A percentile compares a stretch with the other conserved stretches of the same genome.
phyloP scores from a whole-genome alignment of 2,888 invertebrate species.

The Pristionchus exspectatus region DNA sequence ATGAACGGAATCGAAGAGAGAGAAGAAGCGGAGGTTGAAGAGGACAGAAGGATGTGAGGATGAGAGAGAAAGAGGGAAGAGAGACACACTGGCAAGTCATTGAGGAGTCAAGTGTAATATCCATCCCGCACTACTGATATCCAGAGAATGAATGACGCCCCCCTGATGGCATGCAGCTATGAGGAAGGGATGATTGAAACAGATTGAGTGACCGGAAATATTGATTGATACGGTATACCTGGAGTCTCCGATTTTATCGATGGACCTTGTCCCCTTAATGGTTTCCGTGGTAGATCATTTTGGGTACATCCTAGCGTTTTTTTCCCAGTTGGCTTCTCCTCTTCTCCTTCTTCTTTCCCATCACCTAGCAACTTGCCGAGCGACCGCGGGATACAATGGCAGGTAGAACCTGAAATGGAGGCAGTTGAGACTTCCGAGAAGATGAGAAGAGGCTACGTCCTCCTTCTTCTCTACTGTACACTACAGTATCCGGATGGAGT shows the following conservation, averaged over 20 bases:
- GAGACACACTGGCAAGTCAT: conserved; percentile 47
- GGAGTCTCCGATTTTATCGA: not conserved
- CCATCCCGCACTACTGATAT: conserved; percentile 47
- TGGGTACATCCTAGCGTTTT: not conserved
- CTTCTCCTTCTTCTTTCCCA: not conserved
- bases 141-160: conserved; percentile 32
- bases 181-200: not conserved
- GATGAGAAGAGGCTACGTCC: not conserved
- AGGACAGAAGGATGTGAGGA: not conserved
- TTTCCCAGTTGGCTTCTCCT: not conserved
- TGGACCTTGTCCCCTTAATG: not conserved
- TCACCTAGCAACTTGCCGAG: conserved; percentile 29
- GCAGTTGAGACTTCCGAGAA: not conserved
- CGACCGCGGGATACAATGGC: not conserved
- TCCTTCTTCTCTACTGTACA: conserved; percentile 2
- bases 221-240: not conserved
- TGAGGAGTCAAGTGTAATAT: conserved; percentile 52
- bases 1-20: conserved; percentile 43
- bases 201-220: not conserved
- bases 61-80: not conserved
- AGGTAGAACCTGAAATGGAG: not conserved
- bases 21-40: not conserved
- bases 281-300: not conserved
- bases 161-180: not conserved
- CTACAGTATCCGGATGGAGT: not conserved